phyloP scores from a whole-genome alignment of 2,888 invertebrate genomes.

The Epirrhoe alternata region DNA sequence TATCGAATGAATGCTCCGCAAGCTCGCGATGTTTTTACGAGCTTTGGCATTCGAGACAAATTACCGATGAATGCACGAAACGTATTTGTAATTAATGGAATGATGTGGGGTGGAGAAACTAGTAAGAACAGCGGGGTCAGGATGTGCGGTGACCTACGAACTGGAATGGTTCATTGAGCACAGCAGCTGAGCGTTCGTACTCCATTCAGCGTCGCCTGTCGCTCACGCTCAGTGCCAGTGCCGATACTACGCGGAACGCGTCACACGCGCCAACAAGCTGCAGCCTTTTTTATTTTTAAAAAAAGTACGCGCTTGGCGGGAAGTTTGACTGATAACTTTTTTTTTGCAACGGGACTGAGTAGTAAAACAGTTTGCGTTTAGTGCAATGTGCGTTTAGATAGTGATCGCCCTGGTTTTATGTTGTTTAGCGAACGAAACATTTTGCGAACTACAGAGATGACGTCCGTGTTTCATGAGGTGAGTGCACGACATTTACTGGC shows the following conservation, averaged over 20 bases:
- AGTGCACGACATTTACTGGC: constrained; percentile 80
- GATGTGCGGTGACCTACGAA: constrained; percentile 79
- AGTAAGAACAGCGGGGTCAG: constrained; percentile 71
- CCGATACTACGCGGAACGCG: constrained; percentile 78
- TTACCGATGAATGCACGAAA: constrained; percentile 22
- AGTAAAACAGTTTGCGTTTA: constrained; percentile 34
- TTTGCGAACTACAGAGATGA: constrained; percentile 68
- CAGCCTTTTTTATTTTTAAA: constrained; percentile 59
- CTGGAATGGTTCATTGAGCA: constrained; percentile 82
- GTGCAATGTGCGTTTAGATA: constrained; percentile 76
- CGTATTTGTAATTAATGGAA: constrained; percentile 34
- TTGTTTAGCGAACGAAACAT: constrained; percentile 59
- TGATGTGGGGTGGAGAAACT: constrained; percentile 70
- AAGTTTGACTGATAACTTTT: constrained; percentile 60
- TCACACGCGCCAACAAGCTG: constrained; percentile 77
- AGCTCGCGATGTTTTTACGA: constrained; percentile 22
- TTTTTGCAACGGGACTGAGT: constrained; percentile 22
- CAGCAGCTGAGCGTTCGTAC: constrained; percentile 73
- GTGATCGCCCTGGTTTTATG: constrained; percentile 58
- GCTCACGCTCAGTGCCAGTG: constrained; percentile 81
- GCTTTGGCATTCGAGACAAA: constrained; percentile 29
- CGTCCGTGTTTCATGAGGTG: constrained; percentile 80
- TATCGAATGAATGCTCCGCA: constrained; percentile 48
- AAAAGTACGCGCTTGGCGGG: constrained; percentile 64
- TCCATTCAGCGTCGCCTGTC: constrained; percentile 70